These are phyloP conservation scores for Chamaea fasciata DNA, from an alignment of 2,113 vertebrate genomes.

Conservation along the genomic window DNA sequence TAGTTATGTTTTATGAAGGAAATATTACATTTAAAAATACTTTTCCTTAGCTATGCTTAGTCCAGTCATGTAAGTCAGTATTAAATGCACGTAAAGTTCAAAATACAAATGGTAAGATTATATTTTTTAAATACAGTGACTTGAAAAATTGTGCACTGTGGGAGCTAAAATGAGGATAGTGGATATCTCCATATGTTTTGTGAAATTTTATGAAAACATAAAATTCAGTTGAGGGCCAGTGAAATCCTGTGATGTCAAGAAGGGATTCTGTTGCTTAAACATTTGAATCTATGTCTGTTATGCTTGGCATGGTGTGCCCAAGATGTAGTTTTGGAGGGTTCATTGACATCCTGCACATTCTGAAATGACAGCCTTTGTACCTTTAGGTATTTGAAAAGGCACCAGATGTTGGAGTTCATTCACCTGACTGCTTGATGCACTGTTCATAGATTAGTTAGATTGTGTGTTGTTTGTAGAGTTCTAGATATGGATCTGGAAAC, in stretches of 20 bases:
- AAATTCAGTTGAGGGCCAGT: not conserved
- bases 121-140: not conserved
- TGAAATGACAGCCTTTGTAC: rapidly evolving
- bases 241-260: not conserved
- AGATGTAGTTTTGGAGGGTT: not conserved
- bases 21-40: too few species aligned
- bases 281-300: not conserved
- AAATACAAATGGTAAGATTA: not conserved
- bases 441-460: not conserved
- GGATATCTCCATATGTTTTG: not conserved
- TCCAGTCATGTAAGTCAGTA: not conserved
- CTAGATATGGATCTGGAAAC: not conserved
- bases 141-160: not conserved
- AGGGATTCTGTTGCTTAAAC: not conserved
- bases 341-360: not conserved
- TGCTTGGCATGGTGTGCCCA: not conserved
- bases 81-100: not conserved
- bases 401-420: not conserved
- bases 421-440: not conserved
- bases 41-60: not conserved
- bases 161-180: not conserved
- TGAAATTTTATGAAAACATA: not conserved
- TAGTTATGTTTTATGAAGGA: not conserved
- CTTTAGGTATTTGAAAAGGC: not conserved
- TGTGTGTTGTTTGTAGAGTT: not conserved